Conservation (phyloP, 2,888 invertebrate species). For the Helobdella robusta region DNA sequence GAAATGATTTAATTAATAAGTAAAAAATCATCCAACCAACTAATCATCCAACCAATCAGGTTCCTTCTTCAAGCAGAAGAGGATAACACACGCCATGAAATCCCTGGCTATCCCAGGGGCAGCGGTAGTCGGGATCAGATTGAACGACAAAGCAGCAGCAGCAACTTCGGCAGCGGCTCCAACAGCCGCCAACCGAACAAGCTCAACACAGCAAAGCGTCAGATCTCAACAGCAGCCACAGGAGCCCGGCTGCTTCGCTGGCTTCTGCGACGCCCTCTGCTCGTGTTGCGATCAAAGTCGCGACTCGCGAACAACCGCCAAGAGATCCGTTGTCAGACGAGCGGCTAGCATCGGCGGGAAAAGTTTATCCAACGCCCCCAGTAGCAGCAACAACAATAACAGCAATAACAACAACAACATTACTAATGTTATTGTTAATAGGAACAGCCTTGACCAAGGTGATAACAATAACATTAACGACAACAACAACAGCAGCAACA, state of each 20-base stretch:
- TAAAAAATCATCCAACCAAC: no score
- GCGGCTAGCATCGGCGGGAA: neutral
- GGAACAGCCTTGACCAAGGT: neutral
- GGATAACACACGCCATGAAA: conserved; percentile 15
- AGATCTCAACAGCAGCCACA: neutral
- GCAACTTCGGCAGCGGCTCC: neutral
- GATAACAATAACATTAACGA: conserved; percentile 2
- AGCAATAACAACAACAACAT: neutral
- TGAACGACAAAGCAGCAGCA: neutral
- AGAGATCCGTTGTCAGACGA: neutral
- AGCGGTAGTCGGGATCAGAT: conserved; percentile 17
- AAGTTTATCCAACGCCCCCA: neutral
- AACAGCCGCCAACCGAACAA: neutral
- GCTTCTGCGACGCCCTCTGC: neutral
- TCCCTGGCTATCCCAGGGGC: conserved; percentile 15
- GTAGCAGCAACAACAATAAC: conserved; percentile 4
- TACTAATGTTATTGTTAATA: neutral
- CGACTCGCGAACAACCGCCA: neutral
- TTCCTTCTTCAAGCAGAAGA: neutral
- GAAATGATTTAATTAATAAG: no score
- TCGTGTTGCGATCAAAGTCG: neutral
- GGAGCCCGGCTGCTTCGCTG: neutral
- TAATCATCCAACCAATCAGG: no score
- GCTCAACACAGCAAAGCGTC: no score
- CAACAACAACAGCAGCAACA: conserved; percentile 4